Conservation (phyloP, 2,113 vertebrate species). For the Hippocampus abdominalis region DNA sequence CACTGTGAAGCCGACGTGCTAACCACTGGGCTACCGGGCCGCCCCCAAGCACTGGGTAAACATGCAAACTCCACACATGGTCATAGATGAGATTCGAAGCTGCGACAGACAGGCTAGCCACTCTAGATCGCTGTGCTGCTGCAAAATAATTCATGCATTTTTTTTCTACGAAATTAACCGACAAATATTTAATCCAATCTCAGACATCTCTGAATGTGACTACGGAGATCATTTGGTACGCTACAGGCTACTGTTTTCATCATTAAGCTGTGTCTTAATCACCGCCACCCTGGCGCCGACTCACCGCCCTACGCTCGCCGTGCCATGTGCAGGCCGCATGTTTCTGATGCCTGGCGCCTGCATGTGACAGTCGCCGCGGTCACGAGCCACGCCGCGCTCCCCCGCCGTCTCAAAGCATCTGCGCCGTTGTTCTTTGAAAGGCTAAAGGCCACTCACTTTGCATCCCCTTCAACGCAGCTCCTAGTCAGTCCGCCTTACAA, state of each 20-base stretch:
- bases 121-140: not conserved
- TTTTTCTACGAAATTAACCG: conserved; percentile 49
- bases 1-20: too few relatives aligned
- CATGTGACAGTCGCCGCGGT: conserved; percentile 68
- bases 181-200: conserved; percentile 50
- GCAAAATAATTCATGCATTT: conserved; percentile 45
- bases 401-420: conserved; percentile 63
- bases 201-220: conserved; percentile 51
- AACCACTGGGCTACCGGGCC: too few relatives aligned
- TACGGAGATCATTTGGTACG: conserved; percentile 52
- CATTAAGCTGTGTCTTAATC: conserved; percentile 55
- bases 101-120: not conserved
- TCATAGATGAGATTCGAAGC: not conserved
- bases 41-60: not conserved
- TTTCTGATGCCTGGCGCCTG: conserved; percentile 63
- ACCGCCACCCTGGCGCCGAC: conserved; percentile 49
- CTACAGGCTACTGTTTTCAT: conserved; percentile 64
- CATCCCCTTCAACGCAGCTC: conserved; percentile 45
- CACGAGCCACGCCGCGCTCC: conserved; percentile 46
- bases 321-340: conserved; percentile 58
- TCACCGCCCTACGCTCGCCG: conserved; percentile 39
- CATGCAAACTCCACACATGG: not conserved
- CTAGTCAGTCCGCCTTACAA: conserved; percentile 43
- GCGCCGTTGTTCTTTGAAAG: conserved; percentile 64
- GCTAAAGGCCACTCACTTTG: conserved; percentile 52